phyloP scores from a whole-genome alignment of 1,140 invertebrate species.

The Nasonia vitripennis region DNA sequence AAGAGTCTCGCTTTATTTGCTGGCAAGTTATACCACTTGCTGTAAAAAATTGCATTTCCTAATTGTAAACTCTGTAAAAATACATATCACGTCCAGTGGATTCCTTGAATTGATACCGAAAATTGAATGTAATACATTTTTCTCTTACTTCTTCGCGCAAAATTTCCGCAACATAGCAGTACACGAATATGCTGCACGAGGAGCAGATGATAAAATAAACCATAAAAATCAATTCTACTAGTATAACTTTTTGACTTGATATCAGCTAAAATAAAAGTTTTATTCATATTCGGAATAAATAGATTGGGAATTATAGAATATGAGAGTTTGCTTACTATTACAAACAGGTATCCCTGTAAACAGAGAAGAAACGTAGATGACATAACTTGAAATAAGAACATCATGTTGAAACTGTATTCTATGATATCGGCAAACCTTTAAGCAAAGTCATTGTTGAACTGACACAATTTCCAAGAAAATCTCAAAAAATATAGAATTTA shows the following conservation, averaged over 20 bases:
- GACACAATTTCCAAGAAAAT: not conserved
- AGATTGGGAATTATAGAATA: not conserved
- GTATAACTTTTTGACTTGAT: not conserved
- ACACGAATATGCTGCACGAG: constrained; percentile 15
- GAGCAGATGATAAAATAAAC: constrained; percentile 17
- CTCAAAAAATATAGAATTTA: too few species aligned
- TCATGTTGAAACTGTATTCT: constrained; percentile 69
- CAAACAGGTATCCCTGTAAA: constrained; percentile 71
- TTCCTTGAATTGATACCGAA: not conserved
- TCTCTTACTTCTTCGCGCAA: constrained; percentile 24
- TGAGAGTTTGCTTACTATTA: constrained; percentile 60
- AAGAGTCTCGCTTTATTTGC: constrained; percentile 48
- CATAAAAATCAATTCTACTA: constrained; percentile 11
- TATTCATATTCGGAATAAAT: not conserved
- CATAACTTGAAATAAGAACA: constrained; percentile 70
- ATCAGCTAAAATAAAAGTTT: constrained; percentile 1
- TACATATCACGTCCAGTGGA: not conserved
- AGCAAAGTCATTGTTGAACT: not conserved
- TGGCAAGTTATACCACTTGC: constrained; percentile 57
- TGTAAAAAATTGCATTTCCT: constrained; percentile 56
- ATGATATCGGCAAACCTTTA: constrained; percentile 59
- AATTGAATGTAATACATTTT: not conserved
- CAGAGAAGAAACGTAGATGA: constrained; percentile 73
- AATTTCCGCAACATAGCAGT: constrained; percentile 35
- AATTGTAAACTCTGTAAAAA: constrained; percentile 55